phyloP scores from a whole-genome alignment of 2,888 invertebrate genomes.

The Cheilosia impressa region DNA sequence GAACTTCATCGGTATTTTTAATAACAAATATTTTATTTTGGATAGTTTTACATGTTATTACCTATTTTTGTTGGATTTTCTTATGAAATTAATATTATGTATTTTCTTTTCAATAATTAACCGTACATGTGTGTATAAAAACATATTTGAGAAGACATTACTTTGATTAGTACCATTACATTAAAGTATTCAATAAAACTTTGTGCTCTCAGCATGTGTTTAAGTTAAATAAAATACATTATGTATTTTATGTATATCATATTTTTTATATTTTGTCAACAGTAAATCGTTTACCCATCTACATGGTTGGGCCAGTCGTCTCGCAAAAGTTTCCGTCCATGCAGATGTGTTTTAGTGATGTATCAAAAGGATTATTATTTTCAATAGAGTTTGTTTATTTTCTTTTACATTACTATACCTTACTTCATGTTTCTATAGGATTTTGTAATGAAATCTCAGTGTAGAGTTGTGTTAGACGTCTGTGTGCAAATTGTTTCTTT shows the following conservation, averaged over 20 bases:
- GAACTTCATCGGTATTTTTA: constrained; percentile 11
- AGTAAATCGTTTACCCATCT: constrained; percentile 25
- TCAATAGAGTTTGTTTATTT: constrained; percentile 9
- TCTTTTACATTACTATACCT: constrained; percentile 6
- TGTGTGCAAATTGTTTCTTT: constrained; percentile 48
- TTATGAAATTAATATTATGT: constrained; percentile 28
- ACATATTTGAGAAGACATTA: constrained; percentile 44
- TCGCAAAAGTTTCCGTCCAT: neutral
- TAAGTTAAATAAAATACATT: constrained; percentile 49
- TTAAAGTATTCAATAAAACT: constrained; percentile 53
- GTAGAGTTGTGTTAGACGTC: constrained; percentile 37
- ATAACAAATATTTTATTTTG: constrained; percentile 71
- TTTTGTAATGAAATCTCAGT: constrained; percentile 34
- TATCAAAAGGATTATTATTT: constrained; percentile 40
- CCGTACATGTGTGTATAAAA: constrained; percentile 55
- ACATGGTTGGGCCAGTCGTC: neutral
- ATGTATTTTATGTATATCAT: neutral
- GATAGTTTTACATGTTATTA: constrained; percentile 59
- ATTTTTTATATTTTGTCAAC: constrained; percentile 33
- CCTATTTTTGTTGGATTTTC: constrained; percentile 37
- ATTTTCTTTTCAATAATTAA: constrained; percentile 23
- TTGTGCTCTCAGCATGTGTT: constrained; percentile 67
- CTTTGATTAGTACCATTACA: constrained; percentile 31
- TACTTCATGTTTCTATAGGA: constrained; percentile 12
- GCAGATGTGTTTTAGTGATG: constrained; percentile 39